Base-by-base conservation (phyloP, 2,113 vertebrate species). In the Cichladusa arquata region DNA sequence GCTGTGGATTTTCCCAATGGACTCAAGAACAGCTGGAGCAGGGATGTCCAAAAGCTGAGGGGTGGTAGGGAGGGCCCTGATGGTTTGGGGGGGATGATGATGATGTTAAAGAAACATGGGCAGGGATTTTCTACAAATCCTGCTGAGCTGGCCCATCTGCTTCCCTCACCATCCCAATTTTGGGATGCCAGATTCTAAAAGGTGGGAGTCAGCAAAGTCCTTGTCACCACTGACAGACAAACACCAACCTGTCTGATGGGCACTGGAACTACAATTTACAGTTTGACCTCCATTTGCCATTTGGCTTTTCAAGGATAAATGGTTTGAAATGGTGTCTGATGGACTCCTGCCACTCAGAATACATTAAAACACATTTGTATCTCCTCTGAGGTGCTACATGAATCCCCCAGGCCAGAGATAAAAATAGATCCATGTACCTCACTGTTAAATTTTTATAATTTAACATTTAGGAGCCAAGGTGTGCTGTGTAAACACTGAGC, bases 91-190 rank as follows among this genome's bases (percentile, higher is more conserved):
- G 45, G 47, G 29, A 47, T 20, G 60, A 26, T 20, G 45, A 19
- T 36, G n/a, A 38, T 29, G 47, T 8, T 26, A 14, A 22, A 40
- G 12, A 6, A 64, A 26, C 50, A 5, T 3, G 48, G 50, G 34
- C 40, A 58, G 36, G 36, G 36, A 1, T 6, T 76, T 57, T 34
- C 14, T 33, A 3, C 6, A 19, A 42, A 53, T 3, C 8, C 15
- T 6, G 4, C 9, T 11, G 19, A 25, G 53, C 26, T 64, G 45
- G 36, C 33, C 28, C 12, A n/a, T 26, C 36, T 44, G 22, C 14
- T n/a, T 17, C 5, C 28, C 20, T 50, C 9, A 4, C 22, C 5
- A 6, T 10, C 2, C 0, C 12, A 29, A 26, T 31, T 16, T 48
- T 29, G 14, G 60, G 14, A 15, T 9, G 19, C 44, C 70, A 29